These are phyloP conservation scores for Drosophila seguyi DNA, from an alignment of 1,140 invertebrate species.

Conservation along the genomic window DNA sequence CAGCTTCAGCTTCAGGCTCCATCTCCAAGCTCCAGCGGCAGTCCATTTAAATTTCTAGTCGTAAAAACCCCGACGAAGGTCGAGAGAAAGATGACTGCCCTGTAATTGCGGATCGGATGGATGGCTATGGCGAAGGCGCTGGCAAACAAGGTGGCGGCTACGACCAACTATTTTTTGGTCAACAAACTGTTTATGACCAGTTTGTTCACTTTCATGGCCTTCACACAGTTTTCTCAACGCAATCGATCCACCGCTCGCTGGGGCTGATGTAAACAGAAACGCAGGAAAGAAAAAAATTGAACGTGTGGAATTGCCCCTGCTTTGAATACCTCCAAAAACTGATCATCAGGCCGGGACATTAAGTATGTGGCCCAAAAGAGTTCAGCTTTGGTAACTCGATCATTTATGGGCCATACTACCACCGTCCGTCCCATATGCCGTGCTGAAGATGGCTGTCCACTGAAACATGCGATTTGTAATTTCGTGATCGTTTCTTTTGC, in stretches of 20 bases:
- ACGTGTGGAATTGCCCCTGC: conserved; percentile 67
- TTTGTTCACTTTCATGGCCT: conserved; percentile 82
- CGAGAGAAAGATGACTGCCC: conserved; percentile 60
- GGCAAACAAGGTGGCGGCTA: conserved; percentile 29
- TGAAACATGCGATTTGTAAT: conserved; percentile 68
- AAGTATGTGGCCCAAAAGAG: conserved; percentile 7
- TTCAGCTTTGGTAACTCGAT: conserved; percentile 50
- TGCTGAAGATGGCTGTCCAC: conserved; percentile 37
- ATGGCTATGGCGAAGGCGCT: background rate
- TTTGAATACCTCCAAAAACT: conserved; percentile 67
- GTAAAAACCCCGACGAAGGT: conserved; percentile 64
- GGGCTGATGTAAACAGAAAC: conserved; percentile 25
- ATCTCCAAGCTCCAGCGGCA: background rate
- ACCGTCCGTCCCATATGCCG: conserved; percentile 13
- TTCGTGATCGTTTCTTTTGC: conserved; percentile 58
- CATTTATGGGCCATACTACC: conserved; percentile 51
- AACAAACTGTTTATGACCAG: conserved; percentile 79
- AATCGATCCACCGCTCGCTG: conserved; percentile 35
- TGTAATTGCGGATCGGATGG: conserved; percentile 46
- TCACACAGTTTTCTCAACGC: conserved; percentile 75
- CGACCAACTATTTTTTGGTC: conserved; percentile 64
- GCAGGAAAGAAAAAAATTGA: conserved; percentile 44
- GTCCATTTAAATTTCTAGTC: conserved; percentile 69
- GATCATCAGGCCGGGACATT: conserved; percentile 8
- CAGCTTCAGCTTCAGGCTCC: background rate